phyloP scores from a whole-genome alignment of 2,888 invertebrate genomes.

The Xanthia togata region DNA sequence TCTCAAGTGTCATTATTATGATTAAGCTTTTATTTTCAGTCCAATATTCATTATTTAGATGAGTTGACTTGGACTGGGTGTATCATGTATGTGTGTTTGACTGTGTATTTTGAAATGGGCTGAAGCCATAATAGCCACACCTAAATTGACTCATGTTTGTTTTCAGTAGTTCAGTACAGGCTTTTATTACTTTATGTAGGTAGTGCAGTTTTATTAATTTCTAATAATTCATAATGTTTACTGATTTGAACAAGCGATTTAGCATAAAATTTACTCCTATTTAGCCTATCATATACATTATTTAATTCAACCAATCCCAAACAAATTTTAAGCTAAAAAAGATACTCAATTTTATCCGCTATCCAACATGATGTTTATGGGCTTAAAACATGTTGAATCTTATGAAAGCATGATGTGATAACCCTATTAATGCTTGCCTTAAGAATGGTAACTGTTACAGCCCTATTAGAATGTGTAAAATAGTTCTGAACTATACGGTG shows the following conservation, averaged over 20 bases:
- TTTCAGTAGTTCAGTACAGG: too few relatives aligned
- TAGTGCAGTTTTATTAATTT: background rate
- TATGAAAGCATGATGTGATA: conserved; percentile 23
- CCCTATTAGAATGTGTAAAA: conserved; percentile 43
- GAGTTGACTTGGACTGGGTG: background rate
- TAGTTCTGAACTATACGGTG: conserved; percentile 44
- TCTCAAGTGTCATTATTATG: conserved; percentile 27
- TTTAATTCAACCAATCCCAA: conserved; percentile 6
- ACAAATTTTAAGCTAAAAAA: conserved; percentile 1
- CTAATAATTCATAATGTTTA: background rate
- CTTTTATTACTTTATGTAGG: background rate
- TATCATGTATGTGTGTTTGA: background rate
- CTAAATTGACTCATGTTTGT: background rate
- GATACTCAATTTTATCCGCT: conserved; percentile 17
- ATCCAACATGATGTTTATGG: conserved; percentile 29
- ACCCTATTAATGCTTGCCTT: conserved; percentile 34
- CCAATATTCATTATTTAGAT: background rate
- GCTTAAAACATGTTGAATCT: conserved; percentile 42
- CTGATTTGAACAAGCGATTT: background rate
- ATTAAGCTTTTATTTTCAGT: conserved; percentile 22
- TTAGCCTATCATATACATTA: background rate
- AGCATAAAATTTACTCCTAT: background rate
- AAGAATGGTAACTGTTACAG: conserved; percentile 44
- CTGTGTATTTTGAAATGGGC: background rate
- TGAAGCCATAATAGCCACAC: background rate